Evolutionary conservation across 2,888 invertebrate genomes (phyloP).

Genomic region (Agrypnus murinus): DNA sequence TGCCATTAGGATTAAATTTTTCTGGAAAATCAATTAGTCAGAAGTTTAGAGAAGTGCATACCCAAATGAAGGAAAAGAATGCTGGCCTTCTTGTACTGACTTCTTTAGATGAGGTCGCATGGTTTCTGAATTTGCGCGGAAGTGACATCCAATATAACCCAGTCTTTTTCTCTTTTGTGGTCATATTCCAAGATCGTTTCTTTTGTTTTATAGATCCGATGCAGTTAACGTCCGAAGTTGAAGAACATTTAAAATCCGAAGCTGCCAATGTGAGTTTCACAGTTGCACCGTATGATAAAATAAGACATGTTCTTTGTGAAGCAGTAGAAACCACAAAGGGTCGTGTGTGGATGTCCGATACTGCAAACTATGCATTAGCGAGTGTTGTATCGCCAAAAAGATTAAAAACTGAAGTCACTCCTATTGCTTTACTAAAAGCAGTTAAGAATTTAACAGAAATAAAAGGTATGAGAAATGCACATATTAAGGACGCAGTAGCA

Average conservation of each 20-base stretch:
- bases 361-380: slow-evolving; percentile 67
- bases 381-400: slow-evolving; percentile 67
- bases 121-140: slow-evolving; percentile 91
- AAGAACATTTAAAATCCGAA: slow-evolving; percentile 76
- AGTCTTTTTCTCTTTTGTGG: slow-evolving; percentile 84
- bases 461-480: slow-evolving; percentile 84
- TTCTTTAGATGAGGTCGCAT: slow-evolving; percentile 91
- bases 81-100: slow-evolving; percentile 81
- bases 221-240: slow-evolving; percentile 73
- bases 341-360: slow-evolving; percentile 67
- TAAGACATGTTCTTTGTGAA: slow-evolving; percentile 73
- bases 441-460: slow-evolving; percentile 90
- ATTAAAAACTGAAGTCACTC: slow-evolving; percentile 78
- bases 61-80: slow-evolving; percentile 79
- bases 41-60: slow-evolving; percentile 80
- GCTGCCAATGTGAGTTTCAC: slow-evolving; percentile 72
- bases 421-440: slow-evolving; percentile 88
- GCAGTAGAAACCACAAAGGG: slow-evolving; percentile 57
- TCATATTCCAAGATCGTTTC: slow-evolving; percentile 75
- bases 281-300: slow-evolving; percentile 74
- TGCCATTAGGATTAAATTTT: slow-evolving; percentile 76
- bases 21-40: slow-evolving; percentile 78
- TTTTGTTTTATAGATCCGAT: slow-evolving; percentile 80
- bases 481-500: slow-evolving; percentile 89
- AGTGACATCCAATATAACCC: slow-evolving; percentile 93